These are phyloP conservation scores for Cacoxenus indagator DNA, from an alignment of 2,888 invertebrate species.

Conservation along the genomic window DNA sequence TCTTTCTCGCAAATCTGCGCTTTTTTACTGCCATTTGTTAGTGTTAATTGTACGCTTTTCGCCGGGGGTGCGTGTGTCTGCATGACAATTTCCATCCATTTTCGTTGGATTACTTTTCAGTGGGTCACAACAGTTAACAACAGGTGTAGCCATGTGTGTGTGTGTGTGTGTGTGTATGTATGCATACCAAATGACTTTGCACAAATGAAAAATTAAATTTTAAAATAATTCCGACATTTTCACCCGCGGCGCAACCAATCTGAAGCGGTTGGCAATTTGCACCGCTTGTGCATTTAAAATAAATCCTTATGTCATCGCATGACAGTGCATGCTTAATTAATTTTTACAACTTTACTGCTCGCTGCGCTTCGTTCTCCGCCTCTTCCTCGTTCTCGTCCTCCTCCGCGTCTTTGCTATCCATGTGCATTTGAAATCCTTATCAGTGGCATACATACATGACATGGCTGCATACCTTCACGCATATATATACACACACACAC, in stretches of 20 bases:
- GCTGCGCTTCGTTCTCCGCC: conserved; percentile 9
- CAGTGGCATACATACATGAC: conserved; percentile 36
- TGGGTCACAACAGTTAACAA: conserved; percentile 24
- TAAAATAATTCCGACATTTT: conserved; percentile 13
- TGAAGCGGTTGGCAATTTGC: neutral
- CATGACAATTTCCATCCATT: conserved; percentile 41
- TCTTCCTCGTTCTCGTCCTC: conserved; percentile 30
- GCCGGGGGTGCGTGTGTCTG: neutral
- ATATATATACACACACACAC: conserved; percentile 6
- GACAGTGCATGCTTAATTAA: conserved; percentile 50
- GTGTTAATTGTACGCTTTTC: no score
- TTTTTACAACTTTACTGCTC: conserved; percentile 50
- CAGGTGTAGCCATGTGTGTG: neutral
- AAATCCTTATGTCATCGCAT: conserved; percentile 26
- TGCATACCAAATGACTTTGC: conserved; percentile 1
- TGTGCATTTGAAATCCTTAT: conserved; percentile 48
- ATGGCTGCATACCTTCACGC: conserved; percentile 14
- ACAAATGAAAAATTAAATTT: conserved; percentile 23
- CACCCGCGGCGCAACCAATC: neutral
- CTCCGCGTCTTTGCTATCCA: conserved; percentile 34
- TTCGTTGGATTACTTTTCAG: conserved; percentile 27
- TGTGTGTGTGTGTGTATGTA: neutral
- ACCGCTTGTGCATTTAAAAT: conserved; percentile 17
- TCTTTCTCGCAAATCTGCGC: neutral
- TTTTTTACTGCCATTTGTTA: neutral